Conservation (phyloP, 2,888 invertebrate genomes). For the Ethmia dodecea region DNA sequence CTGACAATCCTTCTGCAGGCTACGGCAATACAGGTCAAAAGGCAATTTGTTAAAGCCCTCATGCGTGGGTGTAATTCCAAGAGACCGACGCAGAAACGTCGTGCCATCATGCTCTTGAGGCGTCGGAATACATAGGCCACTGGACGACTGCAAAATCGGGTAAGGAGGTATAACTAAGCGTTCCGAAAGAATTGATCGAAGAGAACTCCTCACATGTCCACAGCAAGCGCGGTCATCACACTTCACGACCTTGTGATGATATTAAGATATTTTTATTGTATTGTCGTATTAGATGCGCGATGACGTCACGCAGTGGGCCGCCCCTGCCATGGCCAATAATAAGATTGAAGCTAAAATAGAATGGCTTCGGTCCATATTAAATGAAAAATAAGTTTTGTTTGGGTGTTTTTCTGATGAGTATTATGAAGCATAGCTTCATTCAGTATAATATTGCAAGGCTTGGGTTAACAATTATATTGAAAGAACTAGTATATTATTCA, state of each 20-base stretch:
- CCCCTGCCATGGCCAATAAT: no score
- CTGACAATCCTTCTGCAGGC: conserved; percentile 10
- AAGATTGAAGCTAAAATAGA: no score
- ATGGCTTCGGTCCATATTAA: no score
- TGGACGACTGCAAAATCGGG: conserved; percentile 12
- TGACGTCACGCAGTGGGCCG: no score
- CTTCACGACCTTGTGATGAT: conserved; percentile 12
- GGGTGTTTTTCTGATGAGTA: no score
- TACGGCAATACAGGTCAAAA: conserved; percentile 8
- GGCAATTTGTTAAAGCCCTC: conserved; percentile 11
- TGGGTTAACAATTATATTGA: no score
- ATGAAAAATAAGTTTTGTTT: no score
- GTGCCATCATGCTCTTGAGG: conserved; percentile 16
- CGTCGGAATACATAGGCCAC: conserved; percentile 13
- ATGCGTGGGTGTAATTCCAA: conserved; percentile 13
- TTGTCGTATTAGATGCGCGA: no score
- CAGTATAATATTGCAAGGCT: no score
- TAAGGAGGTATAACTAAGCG: conserved; percentile 15
- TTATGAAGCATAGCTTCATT: no score
- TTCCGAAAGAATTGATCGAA: conserved; percentile 12
- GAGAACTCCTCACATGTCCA: conserved; percentile 14
- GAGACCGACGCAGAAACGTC: conserved; percentile 12
- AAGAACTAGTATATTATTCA: no score
- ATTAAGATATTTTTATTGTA: conserved; percentile 11
- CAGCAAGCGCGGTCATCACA: conserved; percentile 16